phyloP scores from a whole-genome alignment of 1,140 invertebrate genomes.

The Hormaphis cornu region DNA sequence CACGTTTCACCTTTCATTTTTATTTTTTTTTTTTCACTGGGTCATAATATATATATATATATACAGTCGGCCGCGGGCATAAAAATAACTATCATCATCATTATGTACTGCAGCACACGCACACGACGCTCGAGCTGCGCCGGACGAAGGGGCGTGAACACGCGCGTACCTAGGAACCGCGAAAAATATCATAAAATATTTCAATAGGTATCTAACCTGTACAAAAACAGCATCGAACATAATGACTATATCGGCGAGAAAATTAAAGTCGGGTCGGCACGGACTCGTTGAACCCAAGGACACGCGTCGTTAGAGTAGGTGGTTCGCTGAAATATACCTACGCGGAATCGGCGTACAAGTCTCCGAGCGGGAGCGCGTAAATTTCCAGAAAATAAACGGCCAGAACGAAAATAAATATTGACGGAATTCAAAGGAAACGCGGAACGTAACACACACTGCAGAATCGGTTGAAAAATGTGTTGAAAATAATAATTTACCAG shows the following conservation, averaged over 20 bases:
- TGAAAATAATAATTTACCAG: too few relatives aligned
- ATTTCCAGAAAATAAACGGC: too few relatives aligned
- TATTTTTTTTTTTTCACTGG: not conserved
- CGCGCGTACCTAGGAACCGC: not conserved
- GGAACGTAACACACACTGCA: too few relatives aligned
- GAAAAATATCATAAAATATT: not conserved
- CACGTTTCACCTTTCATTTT: not conserved
- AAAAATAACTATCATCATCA: not conserved
- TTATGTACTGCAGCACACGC: not conserved
- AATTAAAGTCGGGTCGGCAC: not conserved
- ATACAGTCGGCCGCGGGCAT: not conserved
- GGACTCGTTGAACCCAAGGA: slow-evolving; percentile 5
- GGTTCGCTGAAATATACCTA: too few relatives aligned
- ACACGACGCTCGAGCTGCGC: too few relatives aligned
- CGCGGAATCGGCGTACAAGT: too few relatives aligned
- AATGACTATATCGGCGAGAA: not conserved
- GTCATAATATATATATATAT: not conserved
- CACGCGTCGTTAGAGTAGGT: not conserved
- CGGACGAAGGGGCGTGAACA: not conserved
- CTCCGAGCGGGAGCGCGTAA: too few relatives aligned
- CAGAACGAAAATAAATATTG: too few relatives aligned
- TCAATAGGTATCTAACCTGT: not conserved
- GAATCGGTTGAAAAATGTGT: too few relatives aligned
- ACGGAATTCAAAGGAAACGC: too few relatives aligned
- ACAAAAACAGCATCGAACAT: not conserved